Evolutionary conservation across 2,888 invertebrate species (phyloP).

Genomic region (Drosophila infuscata): DNA sequence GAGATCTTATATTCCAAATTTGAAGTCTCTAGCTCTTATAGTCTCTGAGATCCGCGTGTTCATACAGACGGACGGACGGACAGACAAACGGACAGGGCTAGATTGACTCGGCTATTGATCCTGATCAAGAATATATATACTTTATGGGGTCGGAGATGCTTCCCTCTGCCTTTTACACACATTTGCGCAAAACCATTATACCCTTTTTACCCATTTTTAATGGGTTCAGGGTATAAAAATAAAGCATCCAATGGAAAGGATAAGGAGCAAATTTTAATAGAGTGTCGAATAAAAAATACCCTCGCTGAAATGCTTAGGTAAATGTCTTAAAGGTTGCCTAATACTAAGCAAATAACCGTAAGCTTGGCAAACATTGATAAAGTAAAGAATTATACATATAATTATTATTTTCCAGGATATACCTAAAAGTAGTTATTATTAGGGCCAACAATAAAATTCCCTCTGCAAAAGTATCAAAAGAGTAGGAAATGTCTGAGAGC

Average conservation of each 20-base stretch:
- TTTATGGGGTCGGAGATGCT: no score
- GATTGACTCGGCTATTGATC: no score
- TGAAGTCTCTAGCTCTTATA: no score
- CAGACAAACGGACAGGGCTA: no score
- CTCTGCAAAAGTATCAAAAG: background rate
- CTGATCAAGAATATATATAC: no score
- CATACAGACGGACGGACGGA: no score
- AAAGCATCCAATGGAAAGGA: background rate
- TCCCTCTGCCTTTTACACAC: no score
- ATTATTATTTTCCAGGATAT: background rate
- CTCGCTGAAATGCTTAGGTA: background rate
- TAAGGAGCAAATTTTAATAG: background rate
- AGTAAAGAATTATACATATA: background rate
- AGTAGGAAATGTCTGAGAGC: background rate
- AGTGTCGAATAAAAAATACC: slow-evolving; percentile 12
- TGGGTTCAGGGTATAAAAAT: no score
- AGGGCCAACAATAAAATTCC: background rate
- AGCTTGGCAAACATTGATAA: background rate
- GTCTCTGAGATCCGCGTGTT: no score
- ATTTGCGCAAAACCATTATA: no score
- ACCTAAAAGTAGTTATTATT: background rate
- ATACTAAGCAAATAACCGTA: background rate
- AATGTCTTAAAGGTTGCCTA: background rate
- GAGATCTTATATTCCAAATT: no score
- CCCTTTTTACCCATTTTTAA: no score